Percentiles rank a stretch among this genome's conserved stretches.
Conservation (phyloP, 2,113 vertebrate genomes). For the Clarias gariepinus region DNA sequence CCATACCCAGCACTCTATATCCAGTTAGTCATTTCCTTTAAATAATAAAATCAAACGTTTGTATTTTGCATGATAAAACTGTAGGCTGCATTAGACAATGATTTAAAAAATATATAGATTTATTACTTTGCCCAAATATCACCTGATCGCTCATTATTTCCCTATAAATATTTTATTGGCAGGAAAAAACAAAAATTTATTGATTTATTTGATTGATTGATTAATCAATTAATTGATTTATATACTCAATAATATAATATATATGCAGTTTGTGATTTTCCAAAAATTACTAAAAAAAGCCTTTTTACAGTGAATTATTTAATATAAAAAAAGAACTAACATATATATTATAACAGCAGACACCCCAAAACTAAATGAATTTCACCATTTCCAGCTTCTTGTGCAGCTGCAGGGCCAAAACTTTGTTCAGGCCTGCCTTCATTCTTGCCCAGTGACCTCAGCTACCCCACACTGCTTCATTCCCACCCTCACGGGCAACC, state of each 20-base stretch:
- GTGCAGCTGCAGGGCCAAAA: constrained; percentile 6
- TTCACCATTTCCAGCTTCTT: neutral
- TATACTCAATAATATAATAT: too few relatives aligned
- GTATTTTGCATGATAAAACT: neutral
- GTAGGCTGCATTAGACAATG: neutral
- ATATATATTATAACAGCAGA: neutral
- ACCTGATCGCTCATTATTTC: neutral
- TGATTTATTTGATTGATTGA: too few relatives aligned
- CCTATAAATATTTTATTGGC: too few relatives aligned
- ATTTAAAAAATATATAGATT: neutral
- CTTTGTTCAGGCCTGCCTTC: constrained; percentile 27
- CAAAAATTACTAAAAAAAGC: neutral
- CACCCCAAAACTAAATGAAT: neutral
- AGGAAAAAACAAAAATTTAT: too few relatives aligned
- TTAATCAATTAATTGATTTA: too few relatives aligned
- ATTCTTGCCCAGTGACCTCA: constrained; percentile 31
- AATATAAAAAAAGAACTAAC: neutral
- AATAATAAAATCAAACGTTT: neutral
- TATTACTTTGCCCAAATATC: neutral
- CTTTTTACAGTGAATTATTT: neutral
- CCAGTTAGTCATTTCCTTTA: neutral
- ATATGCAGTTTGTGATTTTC: neutral
- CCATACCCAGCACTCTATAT: neutral
- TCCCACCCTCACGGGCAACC: neutral
- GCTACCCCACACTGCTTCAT: constrained; percentile 4